Conservation (phyloP, 1,140 invertebrate genomes). For the Drosophila parabipectinata region DNA sequence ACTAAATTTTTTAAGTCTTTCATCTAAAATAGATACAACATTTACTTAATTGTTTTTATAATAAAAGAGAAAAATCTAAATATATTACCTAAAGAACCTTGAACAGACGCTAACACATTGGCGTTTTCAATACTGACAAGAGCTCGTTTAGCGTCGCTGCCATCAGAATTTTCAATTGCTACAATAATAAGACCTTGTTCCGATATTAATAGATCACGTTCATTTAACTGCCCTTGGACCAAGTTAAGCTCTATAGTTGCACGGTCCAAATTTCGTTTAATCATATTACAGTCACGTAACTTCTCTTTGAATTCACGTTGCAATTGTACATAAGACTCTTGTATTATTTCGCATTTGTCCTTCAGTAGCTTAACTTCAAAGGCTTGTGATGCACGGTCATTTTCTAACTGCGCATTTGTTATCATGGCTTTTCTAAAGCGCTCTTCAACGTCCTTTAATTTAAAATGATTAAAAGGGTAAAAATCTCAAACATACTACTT, state of each 20-base stretch:
- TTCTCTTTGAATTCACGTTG: constrained; percentile 95
- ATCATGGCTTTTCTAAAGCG: constrained; percentile 99
- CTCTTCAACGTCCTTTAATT: constrained; percentile 95
- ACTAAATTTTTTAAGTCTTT: constrained; percentile 92
- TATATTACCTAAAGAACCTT: constrained; percentile 91
- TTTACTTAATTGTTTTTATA: background rate
- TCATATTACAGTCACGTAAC: constrained; percentile 93
- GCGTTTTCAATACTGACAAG: constrained; percentile 92
- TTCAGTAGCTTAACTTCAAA: constrained; percentile 99
- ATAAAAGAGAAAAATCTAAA: background rate
- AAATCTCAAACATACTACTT: constrained; percentile 2
- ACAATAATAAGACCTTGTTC: constrained; percentile 96
- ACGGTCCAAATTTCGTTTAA: constrained; percentile 92
- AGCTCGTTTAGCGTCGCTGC: constrained; percentile 88
- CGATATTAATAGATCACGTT: constrained; percentile 92
- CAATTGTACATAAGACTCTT: constrained; percentile 93
- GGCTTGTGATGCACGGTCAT: constrained; percentile 97
- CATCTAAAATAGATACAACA: constrained; percentile 86
- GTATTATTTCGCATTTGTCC: constrained; percentile 97
- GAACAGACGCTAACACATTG: constrained; percentile 90
- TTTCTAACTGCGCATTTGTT: constrained; percentile 98
- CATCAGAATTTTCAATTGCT: constrained; percentile 88
- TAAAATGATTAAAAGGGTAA: constrained; percentile 42
- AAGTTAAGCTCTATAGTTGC: constrained; percentile 90
- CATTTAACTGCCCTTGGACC: constrained; percentile 89